A percentile compares a stretch with the other conserved stretches of the same genome.
Evolutionary conservation across 2,113 vertebrate genomes (phyloP).

Genomic region (Channa maculata): DNA sequence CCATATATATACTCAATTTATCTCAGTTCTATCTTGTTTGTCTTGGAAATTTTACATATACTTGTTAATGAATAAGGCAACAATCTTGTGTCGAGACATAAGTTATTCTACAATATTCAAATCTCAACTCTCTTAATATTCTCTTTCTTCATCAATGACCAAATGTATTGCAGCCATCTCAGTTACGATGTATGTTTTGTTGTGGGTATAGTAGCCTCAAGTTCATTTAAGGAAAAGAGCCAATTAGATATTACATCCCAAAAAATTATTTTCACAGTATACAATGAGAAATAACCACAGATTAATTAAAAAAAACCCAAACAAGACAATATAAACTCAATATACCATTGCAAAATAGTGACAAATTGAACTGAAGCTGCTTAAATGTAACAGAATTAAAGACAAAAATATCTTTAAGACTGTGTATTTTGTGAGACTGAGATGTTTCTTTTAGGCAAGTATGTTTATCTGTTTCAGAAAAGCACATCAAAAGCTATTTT

Average conservation of each 20-base stretch:
- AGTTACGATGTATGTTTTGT: not conserved
- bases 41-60: too few species aligned
- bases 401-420: too few species aligned
- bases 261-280: not conserved
- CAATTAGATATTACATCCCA: not conserved
- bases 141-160: not conserved
- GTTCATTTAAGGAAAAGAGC: not conserved
- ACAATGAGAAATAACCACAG: not conserved
- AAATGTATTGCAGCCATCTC: not conserved
- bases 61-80: not conserved
- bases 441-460: too few species aligned
- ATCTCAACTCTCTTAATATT: not conserved
- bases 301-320: not conserved
- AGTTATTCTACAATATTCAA: not conserved
- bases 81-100: not conserved
- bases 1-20: too few species aligned
- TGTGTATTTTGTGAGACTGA: too few species aligned
- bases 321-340: not conserved
- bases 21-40: too few species aligned
- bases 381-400: too few species aligned
- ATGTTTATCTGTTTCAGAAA: not conserved
- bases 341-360: not conserved
- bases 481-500: not conserved
- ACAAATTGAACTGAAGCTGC: constrained; percentile 1
- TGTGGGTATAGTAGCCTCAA: not conserved